Base-by-base conservation (phyloP, 1,140 invertebrate species). In the Brachionus rubens region DNA sequence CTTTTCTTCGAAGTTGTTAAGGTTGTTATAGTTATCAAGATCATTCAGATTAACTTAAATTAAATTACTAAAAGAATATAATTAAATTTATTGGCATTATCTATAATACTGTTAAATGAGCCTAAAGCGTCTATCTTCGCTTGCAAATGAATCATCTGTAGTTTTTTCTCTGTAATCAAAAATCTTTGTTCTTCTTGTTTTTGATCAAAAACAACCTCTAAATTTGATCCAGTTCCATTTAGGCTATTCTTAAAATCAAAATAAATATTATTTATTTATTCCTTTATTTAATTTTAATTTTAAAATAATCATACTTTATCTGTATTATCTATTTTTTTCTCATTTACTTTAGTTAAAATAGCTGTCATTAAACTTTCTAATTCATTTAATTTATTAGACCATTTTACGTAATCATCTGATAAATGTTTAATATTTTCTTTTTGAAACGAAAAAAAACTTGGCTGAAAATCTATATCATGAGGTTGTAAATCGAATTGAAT, bases 401-500 rank as follows among this genome's bases (percentile, higher is more conserved):
- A 72, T 30, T 72, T 72, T 16, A 50, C 68, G 30, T 72, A 72
- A 16, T 72, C 68, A 12, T 72, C 12, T 12, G 68, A 48, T 24
- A 72, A 54, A 21, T 30, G 21, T 54, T 72, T 54, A 10, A 72
- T 36, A 16, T 54, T 72, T 1, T 48, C 50, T 40, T 50, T 54
- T 40, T 72, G 68, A 36, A 72, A 72, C 3, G 59, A 65, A 28
- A 65, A 65, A 65, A 65, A 65, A 43, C 59, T 65, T 16, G 59
- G 59, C 14, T 65, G 33, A 65, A 65, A 65, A 10, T 65, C 59
- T 21, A 16, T 65, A 24, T 65, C 59, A 28, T 65, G 59, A 21
- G 59, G 59, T 43, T 65, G 59, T 3, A 72, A 33, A 72, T 72
- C 68, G 30, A 26, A 72, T 48, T 72, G 68, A 16, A 72, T 72